Percentiles rank a stretch among this genome's conserved stretches.
Evolutionary conservation across 2,888 invertebrate genomes (phyloP).

Genomic region (Myathropa florea): DNA sequence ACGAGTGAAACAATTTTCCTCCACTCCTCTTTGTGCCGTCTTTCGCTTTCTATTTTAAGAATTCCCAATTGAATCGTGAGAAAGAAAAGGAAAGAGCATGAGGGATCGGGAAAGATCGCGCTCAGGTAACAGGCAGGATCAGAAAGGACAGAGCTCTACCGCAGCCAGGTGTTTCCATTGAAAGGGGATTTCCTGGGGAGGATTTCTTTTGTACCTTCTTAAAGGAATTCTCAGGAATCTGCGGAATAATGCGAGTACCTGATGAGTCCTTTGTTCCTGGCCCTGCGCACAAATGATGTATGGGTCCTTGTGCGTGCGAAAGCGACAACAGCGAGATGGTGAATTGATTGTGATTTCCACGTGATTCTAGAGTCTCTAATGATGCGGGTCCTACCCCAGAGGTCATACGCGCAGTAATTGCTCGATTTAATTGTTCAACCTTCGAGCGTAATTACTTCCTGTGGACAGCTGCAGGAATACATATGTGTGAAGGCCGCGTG

Average conservation of each 20-base stretch:
- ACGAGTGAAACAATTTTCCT: background rate
- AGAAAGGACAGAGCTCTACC: background rate
- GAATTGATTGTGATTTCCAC: background rate
- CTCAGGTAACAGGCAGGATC: conserved; percentile 19
- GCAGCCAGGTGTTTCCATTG: conserved; percentile 29
- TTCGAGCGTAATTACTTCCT: background rate
- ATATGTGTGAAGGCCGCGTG: background rate
- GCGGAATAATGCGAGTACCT: background rate
- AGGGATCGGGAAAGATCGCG: conserved; percentile 2
- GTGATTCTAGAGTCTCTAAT: background rate
- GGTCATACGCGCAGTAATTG: background rate
- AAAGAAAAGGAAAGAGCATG: background rate
- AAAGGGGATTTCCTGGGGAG: conserved; percentile 26
- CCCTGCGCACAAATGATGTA: background rate
- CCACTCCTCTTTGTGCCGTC: background rate
- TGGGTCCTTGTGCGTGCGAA: background rate
- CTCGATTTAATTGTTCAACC: background rate
- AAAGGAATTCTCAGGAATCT: background rate
- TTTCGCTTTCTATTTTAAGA: background rate
- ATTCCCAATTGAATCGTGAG: background rate
- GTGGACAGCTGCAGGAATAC: background rate
- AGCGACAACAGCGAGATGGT: background rate
- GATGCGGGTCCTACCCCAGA: background rate
- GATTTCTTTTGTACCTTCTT: conserved; percentile 28
- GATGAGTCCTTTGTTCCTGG: conserved; percentile 22